Conservation (phyloP, 2,113 vertebrate species). For the Ictalurus punctatus region DNA sequence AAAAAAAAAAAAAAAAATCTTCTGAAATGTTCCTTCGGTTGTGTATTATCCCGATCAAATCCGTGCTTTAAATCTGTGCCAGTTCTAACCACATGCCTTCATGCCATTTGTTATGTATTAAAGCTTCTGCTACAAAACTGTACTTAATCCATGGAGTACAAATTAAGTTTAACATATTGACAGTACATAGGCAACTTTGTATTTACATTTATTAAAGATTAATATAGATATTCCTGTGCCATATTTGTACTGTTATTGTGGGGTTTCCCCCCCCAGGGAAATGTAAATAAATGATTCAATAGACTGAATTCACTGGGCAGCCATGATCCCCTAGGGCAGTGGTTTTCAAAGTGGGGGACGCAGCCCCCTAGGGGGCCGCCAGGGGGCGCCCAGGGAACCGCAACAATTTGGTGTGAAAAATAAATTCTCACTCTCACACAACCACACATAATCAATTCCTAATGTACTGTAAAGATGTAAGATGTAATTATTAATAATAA, state of each 20-base stretch:
- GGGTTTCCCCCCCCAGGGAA: not conserved
- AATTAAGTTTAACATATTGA: not conserved
- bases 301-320: not conserved
- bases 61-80: not conserved
- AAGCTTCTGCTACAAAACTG: not conserved
- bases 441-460: too few species aligned
- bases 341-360: too few species aligned
- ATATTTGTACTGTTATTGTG: constrained; percentile 7
- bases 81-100: not conserved
- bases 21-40: not conserved
- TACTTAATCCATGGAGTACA: not conserved
- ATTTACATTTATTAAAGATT: not conserved
- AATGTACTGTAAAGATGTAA: too few species aligned
- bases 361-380: too few species aligned
- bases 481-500: too few species aligned
- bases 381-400: too few species aligned
- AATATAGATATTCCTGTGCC: not conserved
- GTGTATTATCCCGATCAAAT: not conserved
- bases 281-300: constrained; percentile 15
- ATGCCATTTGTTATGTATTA: not conserved
- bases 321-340: not conserved
- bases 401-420: too few species aligned
- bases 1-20: not conserved
- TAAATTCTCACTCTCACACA: too few species aligned
- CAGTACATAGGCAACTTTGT: not conserved